A percentile compares a stretch with the other conserved stretches of the same genome.
Conservation (phyloP, 2,888 invertebrate species). For the Leucophora obtusa region DNA sequence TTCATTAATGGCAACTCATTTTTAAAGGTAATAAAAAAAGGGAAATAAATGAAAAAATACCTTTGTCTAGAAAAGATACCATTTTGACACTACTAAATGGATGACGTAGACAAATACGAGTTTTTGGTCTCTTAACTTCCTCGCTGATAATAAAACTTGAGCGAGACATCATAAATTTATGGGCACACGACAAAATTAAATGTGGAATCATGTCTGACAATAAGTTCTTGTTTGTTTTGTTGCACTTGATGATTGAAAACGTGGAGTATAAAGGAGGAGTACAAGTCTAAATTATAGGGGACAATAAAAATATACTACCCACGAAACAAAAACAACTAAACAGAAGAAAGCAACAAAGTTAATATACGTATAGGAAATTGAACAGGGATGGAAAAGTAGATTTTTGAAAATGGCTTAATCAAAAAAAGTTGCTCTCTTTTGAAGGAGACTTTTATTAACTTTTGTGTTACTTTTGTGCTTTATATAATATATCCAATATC, state of each 20-base stretch:
- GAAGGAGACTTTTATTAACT: no score
- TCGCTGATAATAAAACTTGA: slow-evolving; percentile 33
- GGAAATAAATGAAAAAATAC: neutral
- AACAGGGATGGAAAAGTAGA: no score
- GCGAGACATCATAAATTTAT: slow-evolving; percentile 58
- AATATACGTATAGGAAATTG: no score
- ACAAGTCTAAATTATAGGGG: neutral
- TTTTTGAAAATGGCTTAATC: no score
- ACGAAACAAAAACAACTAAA: neutral
- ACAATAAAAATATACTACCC: neutral
- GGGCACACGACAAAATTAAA: slow-evolving; percentile 53
- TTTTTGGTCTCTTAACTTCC: slow-evolving; percentile 13
- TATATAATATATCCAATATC: no score
- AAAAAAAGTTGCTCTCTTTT: no score
- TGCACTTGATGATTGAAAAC: no score
- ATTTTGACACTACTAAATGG: slow-evolving; percentile 45
- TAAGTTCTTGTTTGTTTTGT: neutral
- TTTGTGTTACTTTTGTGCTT: no score
- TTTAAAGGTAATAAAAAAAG: neutral
- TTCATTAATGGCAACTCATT: neutral
- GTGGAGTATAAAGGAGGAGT: neutral
- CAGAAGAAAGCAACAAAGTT: no score
- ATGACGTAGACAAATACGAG: neutral
- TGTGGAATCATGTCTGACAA: neutral
- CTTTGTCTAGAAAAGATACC: slow-evolving; percentile 32